A percentile compares a stretch with the other conserved stretches of the same genome.
phyloP scores from a whole-genome alignment of 64 coral and sea anemone species.

The Montipora foliosa region DNA sequence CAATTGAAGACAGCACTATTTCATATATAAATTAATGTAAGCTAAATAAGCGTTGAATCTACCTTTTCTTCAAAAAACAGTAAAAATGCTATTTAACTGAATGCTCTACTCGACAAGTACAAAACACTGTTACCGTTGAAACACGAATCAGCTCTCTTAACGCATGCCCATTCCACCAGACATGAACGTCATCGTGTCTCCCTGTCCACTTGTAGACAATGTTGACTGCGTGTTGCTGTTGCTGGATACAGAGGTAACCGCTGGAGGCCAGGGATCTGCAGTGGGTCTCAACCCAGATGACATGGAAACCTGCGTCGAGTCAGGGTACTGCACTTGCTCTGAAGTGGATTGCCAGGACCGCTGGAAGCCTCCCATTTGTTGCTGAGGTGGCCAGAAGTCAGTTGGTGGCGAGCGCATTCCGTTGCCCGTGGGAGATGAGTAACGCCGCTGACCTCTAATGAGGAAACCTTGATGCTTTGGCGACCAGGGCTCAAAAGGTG shows the following conservation, averaged over 20 bases:
- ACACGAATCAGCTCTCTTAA: not conserved
- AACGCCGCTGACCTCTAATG: constrained; percentile 59
- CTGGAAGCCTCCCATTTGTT: constrained; percentile 37
- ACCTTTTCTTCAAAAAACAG: not conserved
- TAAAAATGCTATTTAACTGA: not conserved
- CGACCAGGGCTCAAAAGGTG: constrained; percentile 61
- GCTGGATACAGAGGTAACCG: constrained; percentile 25
- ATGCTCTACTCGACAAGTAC: too few species aligned
- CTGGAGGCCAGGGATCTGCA: constrained; percentile 67
- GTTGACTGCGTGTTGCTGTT: constrained; percentile 46
- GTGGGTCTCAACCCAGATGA: constrained; percentile 67
- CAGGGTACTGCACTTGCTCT: constrained; percentile 54
- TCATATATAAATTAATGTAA: too few species aligned
- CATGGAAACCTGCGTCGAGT: constrained; percentile 22
- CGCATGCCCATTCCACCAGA: constrained; percentile 58
- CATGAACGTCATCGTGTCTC: constrained; percentile 69
- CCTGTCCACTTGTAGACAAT: constrained; percentile 38
- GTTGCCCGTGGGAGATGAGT: constrained; percentile 67
- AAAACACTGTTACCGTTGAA: not conserved
- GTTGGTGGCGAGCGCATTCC: constrained; percentile 63
- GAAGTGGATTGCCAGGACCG: constrained; percentile 55
- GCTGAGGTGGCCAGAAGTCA: constrained; percentile 34
- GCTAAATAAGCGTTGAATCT: not conserved
- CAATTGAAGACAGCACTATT: too few species aligned
- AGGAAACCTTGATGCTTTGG: constrained; percentile 49